Percentiles rank a stretch among this genome's conserved stretches.
Conservation (phyloP, 2,797 vertebrate species). For the Myotis vivesi region DNA sequence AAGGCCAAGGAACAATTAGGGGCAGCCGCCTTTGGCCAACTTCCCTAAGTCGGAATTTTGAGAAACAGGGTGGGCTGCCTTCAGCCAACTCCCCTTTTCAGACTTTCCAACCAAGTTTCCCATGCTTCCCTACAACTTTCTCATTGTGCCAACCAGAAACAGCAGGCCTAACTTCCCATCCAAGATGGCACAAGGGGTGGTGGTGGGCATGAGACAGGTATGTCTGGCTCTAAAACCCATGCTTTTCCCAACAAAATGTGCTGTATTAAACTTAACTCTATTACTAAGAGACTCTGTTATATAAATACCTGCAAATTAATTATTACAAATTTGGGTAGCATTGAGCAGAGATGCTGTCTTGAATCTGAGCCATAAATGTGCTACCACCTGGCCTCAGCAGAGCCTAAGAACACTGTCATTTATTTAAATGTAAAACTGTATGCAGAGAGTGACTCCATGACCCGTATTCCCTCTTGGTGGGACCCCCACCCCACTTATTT, state of each 20-base stretch:
- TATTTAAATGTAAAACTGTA: not conserved
- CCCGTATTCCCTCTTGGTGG: fast-evolving
- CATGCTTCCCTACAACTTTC: not conserved
- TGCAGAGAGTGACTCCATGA: fast-evolving
- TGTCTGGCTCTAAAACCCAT: not conserved
- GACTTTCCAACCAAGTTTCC: no score
- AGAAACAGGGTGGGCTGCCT: no score
- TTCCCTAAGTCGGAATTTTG: no score
- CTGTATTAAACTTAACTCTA: not conserved
- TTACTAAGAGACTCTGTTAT: not conserved
- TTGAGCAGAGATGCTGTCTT: not conserved
- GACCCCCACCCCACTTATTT: fast-evolving
- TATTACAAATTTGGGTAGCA: not conserved
- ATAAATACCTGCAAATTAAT: not conserved
- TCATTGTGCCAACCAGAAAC: not conserved
- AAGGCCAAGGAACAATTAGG: no score
- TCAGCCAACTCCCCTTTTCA: no score
- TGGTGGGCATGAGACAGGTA: not conserved
- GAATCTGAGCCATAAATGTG: not conserved
- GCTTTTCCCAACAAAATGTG: not conserved
- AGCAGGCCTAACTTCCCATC: not conserved
- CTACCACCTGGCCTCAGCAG: not conserved
- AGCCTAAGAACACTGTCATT: not conserved
- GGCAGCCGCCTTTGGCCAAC: no score
- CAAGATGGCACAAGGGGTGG: not conserved